phyloP scores from a whole-genome alignment of 1,140 invertebrate genomes.

The Acarapis woodi region DNA sequence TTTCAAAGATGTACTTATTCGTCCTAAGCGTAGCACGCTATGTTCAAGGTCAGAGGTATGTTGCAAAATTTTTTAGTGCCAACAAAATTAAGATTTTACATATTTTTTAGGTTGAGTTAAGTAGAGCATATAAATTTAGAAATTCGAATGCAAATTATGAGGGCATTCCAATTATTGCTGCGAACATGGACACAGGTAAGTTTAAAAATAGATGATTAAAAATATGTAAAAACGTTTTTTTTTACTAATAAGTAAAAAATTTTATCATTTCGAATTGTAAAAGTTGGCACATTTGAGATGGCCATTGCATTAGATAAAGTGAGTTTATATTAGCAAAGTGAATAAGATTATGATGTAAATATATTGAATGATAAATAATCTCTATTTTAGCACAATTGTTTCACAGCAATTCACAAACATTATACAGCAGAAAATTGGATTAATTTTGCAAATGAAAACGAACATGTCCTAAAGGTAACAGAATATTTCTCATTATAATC shows the following conservation, averaged over 20 bases:
- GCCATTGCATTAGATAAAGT: slow-evolving; percentile 52
- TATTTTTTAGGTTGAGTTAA: slow-evolving; percentile 44
- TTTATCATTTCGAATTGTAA: slow-evolving; percentile 3
- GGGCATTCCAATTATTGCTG: slow-evolving; percentile 73
- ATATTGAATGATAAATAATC: background rate
- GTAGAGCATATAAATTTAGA: slow-evolving; percentile 47
- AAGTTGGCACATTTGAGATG: slow-evolving; percentile 79
- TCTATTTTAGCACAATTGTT: slow-evolving; percentile 37
- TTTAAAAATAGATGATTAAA: slow-evolving; percentile 85
- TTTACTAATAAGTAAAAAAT: slow-evolving; percentile 37
- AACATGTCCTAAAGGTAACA: slow-evolving; percentile 29
- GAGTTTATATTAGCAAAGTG: slow-evolving; percentile 10
- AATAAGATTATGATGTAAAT: background rate
- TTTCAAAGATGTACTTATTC: slow-evolving; percentile 13
- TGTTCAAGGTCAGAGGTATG: slow-evolving; percentile 67
- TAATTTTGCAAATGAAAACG: slow-evolving; percentile 39
- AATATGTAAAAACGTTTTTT: too few species aligned
- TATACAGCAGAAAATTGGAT: slow-evolving; percentile 57
- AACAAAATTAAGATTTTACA: background rate
- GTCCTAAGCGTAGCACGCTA: slow-evolving; percentile 68
- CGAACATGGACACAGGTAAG: slow-evolving; percentile 94
- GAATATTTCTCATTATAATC: too few species aligned
- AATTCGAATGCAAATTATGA: slow-evolving; percentile 57
- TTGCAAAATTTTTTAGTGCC: slow-evolving; percentile 11
- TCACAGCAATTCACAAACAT: slow-evolving; percentile 76